phyloP scores from a whole-genome alignment of 2,888 invertebrate genomes.

The Tinea trinotella region DNA sequence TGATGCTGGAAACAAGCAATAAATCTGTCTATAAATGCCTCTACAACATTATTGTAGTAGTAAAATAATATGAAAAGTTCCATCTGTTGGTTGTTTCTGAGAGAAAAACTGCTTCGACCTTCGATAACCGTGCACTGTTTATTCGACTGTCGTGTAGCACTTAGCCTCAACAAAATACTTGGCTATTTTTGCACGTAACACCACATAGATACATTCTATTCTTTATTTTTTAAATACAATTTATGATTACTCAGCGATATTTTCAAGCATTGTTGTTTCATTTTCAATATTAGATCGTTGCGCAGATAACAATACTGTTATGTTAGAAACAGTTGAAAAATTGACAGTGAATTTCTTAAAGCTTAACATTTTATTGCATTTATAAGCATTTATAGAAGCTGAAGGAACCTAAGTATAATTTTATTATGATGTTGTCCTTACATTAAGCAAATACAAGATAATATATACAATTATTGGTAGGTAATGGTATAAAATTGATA shows the following conservation, averaged over 20 bases:
- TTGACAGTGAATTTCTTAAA: not conserved
- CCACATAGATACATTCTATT: conserved; percentile 5
- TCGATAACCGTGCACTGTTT: conserved; percentile 52
- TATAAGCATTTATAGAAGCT: not conserved
- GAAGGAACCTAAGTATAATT: not conserved
- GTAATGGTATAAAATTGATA: not conserved
- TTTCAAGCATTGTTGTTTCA: not conserved
- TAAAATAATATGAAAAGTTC: conserved; percentile 7
- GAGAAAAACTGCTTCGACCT: conserved; percentile 34
- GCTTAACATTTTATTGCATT: not conserved
- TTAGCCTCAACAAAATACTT: conserved; percentile 51
- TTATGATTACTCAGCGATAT: not conserved
- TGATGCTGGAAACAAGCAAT: not conserved
- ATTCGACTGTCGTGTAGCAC: conserved; percentile 67
- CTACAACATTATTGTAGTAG: not conserved
- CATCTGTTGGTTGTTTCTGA: conserved; percentile 13
- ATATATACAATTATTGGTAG: not conserved
- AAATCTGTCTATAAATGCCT: not conserved
- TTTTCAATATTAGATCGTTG: too few species aligned
- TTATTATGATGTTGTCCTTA: conserved; percentile 10
- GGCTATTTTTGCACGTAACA: conserved; percentile 13
- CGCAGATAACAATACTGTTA: too few species aligned
- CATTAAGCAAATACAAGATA: conserved; percentile 10
- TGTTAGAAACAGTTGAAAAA: too few species aligned
- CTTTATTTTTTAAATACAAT: not conserved